Base-by-base conservation (phyloP, 2,113 vertebrate species). In the Stictonetta naevosa region DNA sequence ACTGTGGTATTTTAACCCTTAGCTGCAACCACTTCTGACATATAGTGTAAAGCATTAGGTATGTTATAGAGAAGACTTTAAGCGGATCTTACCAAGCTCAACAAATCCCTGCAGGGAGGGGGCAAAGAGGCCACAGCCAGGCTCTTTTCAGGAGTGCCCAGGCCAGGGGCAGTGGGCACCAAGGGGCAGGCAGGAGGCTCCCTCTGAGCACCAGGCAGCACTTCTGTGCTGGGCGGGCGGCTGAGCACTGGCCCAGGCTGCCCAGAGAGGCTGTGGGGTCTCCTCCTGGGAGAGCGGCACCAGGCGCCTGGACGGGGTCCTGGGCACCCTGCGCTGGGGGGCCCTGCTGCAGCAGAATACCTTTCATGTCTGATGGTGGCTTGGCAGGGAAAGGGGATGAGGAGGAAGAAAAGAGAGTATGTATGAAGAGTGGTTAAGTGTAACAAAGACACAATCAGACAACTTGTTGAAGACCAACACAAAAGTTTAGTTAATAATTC, bases 311-410 rank as follows among this genome's bases (percentile, higher is more conserved):
- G 36, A 19, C 7, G 2, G 38, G 34, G 36, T 17, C 62, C 16
- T 40, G 36, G 17, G 36, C 36, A 64, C 6, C 62, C 26, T 64
- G 62, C 11, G 6, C 16, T 40, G 62, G 36, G 17, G 40, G 36
- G 13, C 36, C 23, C 17, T 64, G 36, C 62, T 64, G 36, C 10
- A 38, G 36, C 17, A 64, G 31, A 64, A 55, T 36, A 58, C 3
- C 7, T 5, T 69, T 19, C 8, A 1, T 48, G 25, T 28, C 18
- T 73, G 13, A 13, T 15, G 7, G 8, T 3, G 2, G 2, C 7
- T 63, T 56, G 13, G 5, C 38, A 59, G 29, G 34, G 36, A 78
- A 84, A 64, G 7, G 12, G 5, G 3, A 75, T 25, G 67, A 74
- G 5, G 19, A 50, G 13, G 11, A 78, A 58, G 20, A 33, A 66